These are phyloP conservation scores for Phalera bucephala DNA, from an alignment of 2,888 invertebrate species.

Conservation along the genomic window DNA sequence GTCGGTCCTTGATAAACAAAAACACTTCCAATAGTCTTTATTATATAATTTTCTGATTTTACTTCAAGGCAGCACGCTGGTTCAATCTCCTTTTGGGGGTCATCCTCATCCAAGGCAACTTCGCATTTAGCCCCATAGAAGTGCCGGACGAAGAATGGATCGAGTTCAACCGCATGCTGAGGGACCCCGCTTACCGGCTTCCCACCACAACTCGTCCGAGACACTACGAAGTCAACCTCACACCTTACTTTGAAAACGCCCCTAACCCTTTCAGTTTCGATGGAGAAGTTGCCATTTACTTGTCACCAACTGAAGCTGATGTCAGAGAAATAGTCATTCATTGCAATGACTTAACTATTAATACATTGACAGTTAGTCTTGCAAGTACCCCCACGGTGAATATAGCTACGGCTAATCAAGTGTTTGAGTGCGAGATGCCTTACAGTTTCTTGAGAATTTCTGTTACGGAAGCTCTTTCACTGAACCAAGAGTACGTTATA, in stretches of 20 bases:
- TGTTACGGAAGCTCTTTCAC: conserved; percentile 29
- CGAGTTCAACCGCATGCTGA: conserved; percentile 43
- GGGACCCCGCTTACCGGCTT: conserved; percentile 65
- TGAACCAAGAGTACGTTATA: conserved; percentile 80
- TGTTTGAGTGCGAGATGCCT: conserved; percentile 46
- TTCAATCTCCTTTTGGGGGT: conserved; percentile 46
- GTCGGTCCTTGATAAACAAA: too few species aligned
- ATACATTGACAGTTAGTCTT: conserved; percentile 57
- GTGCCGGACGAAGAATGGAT: conserved; percentile 63
- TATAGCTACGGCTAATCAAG: conserved; percentile 33
- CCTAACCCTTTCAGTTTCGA: conserved; percentile 59
- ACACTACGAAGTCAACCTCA: conserved; percentile 78
- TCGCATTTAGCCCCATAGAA: conserved; percentile 55
- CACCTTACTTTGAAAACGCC: conserved; percentile 67
- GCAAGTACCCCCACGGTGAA: conserved; percentile 7
- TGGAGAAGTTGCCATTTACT: conserved; percentile 63
- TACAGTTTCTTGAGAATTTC: conserved; percentile 55
- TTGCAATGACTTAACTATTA: conserved; percentile 62
- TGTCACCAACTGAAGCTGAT: conserved; percentile 31
- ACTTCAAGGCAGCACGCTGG: conserved; percentile 56
- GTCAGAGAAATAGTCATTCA: conserved; percentile 60
- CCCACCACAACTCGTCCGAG: conserved; percentile 73
- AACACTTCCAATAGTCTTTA: too few species aligned
- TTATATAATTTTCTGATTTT: conserved; percentile 2
- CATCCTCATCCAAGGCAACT: conserved; percentile 49